phyloP scores from a whole-genome alignment of 1,140 invertebrate genomes.

The Hylyphantes graminicola region DNA sequence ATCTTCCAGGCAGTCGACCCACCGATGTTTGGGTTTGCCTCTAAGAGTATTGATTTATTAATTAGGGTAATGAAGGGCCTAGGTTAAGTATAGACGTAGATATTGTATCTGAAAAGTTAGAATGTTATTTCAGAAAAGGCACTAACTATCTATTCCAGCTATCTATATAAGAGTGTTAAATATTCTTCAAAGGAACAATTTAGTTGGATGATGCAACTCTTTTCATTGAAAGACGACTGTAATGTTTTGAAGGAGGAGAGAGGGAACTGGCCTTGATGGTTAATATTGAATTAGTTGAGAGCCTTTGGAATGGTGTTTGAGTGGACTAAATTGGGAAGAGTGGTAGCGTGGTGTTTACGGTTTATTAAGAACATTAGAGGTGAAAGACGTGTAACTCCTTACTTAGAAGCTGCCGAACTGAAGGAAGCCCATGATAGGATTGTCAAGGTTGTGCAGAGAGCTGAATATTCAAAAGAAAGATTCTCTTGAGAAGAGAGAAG shows the following conservation, averaged over 20 bases:
- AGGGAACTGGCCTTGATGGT: neutral
- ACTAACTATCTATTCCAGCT: no score
- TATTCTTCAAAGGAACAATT: no score
- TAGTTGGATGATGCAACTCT: neutral
- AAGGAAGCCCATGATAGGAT: neutral
- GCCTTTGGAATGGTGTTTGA: neutral
- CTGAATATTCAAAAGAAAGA: neutral
- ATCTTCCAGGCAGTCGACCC: no score
- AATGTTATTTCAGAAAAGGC: no score
- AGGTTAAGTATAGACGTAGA: no score
- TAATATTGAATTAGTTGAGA: neutral
- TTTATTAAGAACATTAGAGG: neutral
- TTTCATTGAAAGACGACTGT: neutral
- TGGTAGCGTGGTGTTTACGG: neutral
- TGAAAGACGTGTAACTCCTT: no score
- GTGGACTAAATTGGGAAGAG: neutral
- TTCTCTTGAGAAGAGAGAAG: neutral
- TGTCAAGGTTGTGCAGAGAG: constrained; percentile 1
- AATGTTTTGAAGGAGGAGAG: neutral
- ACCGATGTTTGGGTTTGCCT: no score
- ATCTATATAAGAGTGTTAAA: no score
- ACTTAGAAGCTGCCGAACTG: neutral
- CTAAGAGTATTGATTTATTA: no score
- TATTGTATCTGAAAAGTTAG: no score
- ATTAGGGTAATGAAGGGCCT: no score